Base-by-base conservation (phyloP, 2,888 invertebrate species). In the Parnassius orleans region DNA sequence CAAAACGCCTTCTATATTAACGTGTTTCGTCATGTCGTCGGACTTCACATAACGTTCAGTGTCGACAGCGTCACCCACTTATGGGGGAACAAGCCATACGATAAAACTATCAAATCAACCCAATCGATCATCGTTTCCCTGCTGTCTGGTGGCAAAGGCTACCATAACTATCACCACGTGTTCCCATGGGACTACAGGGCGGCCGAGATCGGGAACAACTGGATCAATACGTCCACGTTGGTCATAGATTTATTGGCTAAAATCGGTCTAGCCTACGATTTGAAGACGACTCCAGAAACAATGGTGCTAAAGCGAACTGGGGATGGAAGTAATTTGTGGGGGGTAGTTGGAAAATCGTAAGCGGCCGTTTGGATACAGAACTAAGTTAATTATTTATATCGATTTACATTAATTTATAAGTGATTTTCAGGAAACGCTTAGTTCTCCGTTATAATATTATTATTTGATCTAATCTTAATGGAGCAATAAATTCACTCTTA, bases 21-120 rank as follows among this genome's bases (percentile, higher is more conserved):
- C 5, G 80, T 91, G 51, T 71, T 93, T 15, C 87, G 94, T 10
- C 94, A 94, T 79, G 81, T 87, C 11, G 73, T 88, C 63, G 89
- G 88, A 12, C 85, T 95, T n/a, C 92, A 95, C 78, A 56, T 64
- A 9, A 57, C 64, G 0, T 62, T 57, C 48, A n/a, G 9, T 3
- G 24, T 24, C 24, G 3, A 24, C 24, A 24, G 24, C 24, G 24
- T 24, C 2, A 3, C 24, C 24, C 94, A 95, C 74, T 70, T 84
- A 33, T 87, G 82, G 77, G 91, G 91, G 0, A 78, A 78, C 61
- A 86, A 80, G 55, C 89, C 91, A 5, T 91, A 91, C 65, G 88
- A 94, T 57, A 79, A 75, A 65, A 68, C 63, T 43, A 78, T 83
- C 1, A 55, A 66, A 11, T 72, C 84, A 0, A 64, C 65, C 0